These are phyloP conservation scores for Alauda arvensis DNA, from an alignment of 2,797 vertebrate genomes.

Conservation along the genomic window DNA sequence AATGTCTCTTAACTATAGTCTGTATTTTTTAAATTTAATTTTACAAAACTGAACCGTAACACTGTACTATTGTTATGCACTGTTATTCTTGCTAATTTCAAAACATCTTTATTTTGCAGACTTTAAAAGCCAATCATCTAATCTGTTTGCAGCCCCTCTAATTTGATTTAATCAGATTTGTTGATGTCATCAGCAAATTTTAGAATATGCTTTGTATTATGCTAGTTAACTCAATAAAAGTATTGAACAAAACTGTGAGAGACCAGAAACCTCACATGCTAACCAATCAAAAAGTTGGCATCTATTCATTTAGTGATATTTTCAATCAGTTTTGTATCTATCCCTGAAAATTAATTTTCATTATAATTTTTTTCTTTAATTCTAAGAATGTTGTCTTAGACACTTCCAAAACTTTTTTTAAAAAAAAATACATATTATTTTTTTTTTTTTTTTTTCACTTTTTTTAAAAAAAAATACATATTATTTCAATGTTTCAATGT, in stretches of 20 bases:
- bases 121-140: neutral
- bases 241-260: neutral
- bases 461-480: too few species aligned
- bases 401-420: neutral
- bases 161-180: neutral
- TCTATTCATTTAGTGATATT: neutral
- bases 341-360: neutral
- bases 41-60: neutral
- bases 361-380: neutral
- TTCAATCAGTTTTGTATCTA: neutral
- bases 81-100: neutral
- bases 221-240: neutral
- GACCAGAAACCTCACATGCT: neutral
- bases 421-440: neutral
- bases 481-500: neutral
- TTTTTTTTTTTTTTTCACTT: too few species aligned
- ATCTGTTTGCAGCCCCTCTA: neutral
- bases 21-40: neutral
- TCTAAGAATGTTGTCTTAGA: neutral
- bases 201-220: neutral
- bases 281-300: neutral
- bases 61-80: rapidly evolving
- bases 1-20: neutral
- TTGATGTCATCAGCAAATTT: neutral
- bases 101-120: neutral